Conservation (phyloP, 2,113 vertebrate genomes). For the Anarhynchus alexandrinus region DNA sequence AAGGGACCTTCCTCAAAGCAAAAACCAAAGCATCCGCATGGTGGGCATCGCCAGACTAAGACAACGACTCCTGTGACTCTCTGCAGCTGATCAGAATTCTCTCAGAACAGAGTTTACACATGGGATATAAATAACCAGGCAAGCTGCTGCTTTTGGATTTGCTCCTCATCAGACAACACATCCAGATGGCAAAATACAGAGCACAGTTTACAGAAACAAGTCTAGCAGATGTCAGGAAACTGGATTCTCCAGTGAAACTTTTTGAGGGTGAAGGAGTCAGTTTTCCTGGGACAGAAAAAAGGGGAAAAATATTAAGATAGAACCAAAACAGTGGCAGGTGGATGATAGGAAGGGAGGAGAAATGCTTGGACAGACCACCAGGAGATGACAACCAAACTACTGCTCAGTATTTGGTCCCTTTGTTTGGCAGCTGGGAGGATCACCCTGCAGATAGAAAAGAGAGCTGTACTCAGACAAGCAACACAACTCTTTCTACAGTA, state of each 20-base stretch:
- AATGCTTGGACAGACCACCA: neutral
- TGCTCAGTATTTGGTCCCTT: neutral
- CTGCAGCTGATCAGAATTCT: neutral
- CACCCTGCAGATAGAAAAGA: neutral
- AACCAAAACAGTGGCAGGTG: neutral
- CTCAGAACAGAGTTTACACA: neutral
- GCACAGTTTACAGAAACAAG: conserved; percentile 26
- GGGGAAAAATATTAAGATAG: neutral
- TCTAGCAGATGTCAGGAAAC: conserved; percentile 20
- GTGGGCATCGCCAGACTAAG: neutral
- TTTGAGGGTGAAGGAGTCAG: neutral
- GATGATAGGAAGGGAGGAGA: neutral
- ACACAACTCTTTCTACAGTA: neutral
- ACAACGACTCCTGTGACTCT: neutral
- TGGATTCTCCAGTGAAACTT: neutral
- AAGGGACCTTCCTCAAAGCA: neutral
- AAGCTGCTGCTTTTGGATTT: conserved; percentile 45
- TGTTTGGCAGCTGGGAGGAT: neutral
- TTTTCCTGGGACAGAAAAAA: neutral
- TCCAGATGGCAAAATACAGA: conserved; percentile 43
- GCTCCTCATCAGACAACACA: conserved; percentile 8
- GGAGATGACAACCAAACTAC: neutral
- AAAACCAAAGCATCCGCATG: neutral
- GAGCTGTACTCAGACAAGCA: neutral
- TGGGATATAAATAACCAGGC: neutral